Evolutionary conservation across 2,113 vertebrate species (phyloP).

Genomic region (Lathamus discolor): DNA sequence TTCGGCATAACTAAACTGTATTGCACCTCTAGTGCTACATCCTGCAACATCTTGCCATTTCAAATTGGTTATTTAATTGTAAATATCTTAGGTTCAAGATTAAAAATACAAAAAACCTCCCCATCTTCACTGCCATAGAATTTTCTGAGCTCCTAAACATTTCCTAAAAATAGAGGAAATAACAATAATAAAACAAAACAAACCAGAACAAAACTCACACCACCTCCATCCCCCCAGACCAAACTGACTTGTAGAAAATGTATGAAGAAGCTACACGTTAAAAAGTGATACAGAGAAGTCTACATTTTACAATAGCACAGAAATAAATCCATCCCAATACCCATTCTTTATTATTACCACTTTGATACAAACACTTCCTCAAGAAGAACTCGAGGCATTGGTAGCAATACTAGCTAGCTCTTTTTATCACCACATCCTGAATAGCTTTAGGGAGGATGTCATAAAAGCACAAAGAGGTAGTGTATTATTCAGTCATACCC

Average conservation of each 20-base stretch:
- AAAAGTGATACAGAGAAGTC: background rate
- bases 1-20: background rate
- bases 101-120: fast-evolving
- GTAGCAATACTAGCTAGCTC: background rate
- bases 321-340: background rate
- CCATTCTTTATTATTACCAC: background rate
- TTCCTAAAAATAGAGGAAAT: background rate
- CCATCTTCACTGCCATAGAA: background rate
- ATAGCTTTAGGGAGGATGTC: background rate
- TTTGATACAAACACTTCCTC: background rate
- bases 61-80: background rate
- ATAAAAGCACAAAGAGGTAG: background rate
- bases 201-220: background rate
- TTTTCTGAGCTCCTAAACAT: background rate
- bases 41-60: background rate
- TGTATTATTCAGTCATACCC: background rate
- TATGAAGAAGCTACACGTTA: background rate
- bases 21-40: background rate
- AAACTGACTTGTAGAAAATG: background rate
- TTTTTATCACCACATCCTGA: background rate
- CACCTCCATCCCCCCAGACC: fast-evolving
- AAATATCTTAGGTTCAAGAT: background rate
- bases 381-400: background rate
- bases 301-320: background rate
- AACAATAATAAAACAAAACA: background rate